Base-by-base conservation (phyloP, 2,888 invertebrate genomes). In the Subacronicta megacephala region DNA sequence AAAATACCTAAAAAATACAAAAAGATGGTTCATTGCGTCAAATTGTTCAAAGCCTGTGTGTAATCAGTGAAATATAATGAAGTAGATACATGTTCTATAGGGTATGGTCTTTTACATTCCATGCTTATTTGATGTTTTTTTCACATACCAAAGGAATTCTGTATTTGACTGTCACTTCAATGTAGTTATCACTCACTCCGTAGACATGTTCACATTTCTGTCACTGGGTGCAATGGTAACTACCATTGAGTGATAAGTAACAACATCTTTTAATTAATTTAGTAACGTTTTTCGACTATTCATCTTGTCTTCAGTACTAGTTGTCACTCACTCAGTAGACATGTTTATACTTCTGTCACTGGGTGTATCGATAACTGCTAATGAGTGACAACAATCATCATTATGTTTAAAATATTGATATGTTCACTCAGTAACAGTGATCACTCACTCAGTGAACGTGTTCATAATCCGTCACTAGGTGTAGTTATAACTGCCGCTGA, bases 201-300 rank as follows among this genome's bases (percentile, higher is more conserved):
- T 15, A 47, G 60, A 67, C 55, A 58, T 36, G 55, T 61, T 23
- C 16, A 9, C n/a, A 1, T 45, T 49, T 57, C 46, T 52, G 54
- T 58, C 55, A 53, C 55, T 73, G 62, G 60, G 47, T 59, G 44
- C 18, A 46, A 41, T 63, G 59, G 63, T 51, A 1, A 57, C 26
- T 57, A 0, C 2, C 3, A 10, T 20, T 44, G 41, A 54, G 0
- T 7, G 43, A 42, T 1, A 26, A 0, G 20, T 3, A 1, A 33
- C 23, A 31, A 15, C 15, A 33, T 20, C 2, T 31, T 18, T 17
- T 20, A 13, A 44, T 44, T 13, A 35, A n/a, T n/a, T n/a, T n/a
- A n/a, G n/a, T n/a, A n/a, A n/a, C n/a, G n/a, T n/a, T n/a, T n/a
- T n/a, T n/a, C n/a, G n/a, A n/a, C n/a, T n/a, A n/a, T n/a, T n/a